These are phyloP conservation scores for Cataglyphis livida DNA, from an alignment of 2,888 invertebrate genomes.

Conservation along the genomic window DNA sequence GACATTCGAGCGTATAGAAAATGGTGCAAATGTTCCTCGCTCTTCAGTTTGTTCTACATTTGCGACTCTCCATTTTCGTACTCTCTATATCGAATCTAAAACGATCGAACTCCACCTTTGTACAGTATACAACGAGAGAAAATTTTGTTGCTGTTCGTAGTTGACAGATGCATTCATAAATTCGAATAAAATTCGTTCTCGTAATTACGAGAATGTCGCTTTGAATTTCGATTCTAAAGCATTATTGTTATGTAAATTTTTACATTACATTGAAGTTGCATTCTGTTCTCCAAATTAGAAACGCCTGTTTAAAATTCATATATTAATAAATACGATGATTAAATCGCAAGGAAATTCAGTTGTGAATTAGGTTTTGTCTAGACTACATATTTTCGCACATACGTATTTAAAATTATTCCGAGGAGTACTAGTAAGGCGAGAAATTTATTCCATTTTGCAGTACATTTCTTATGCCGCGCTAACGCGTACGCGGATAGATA, in stretches of 20 bases:
- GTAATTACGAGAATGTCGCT: neutral
- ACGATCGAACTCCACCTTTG: slow-evolving; percentile 24
- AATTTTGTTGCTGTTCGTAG: slow-evolving; percentile 54
- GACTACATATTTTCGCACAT: neutral
- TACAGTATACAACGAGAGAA: slow-evolving; percentile 35
- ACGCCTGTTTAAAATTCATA: neutral
- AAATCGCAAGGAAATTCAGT: neutral
- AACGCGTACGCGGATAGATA: neutral
- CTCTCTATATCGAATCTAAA: slow-evolving; percentile 50
- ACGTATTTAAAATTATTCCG: slow-evolving; percentile 14
- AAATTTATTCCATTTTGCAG: slow-evolving; percentile 19
- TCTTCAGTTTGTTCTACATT: slow-evolving; percentile 60
- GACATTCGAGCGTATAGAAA: slow-evolving; percentile 53
- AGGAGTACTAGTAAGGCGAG: neutral
- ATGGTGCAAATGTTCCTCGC: slow-evolving; percentile 58
- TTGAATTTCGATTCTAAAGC: neutral
- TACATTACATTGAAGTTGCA: neutral
- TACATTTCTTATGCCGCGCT: neutral
- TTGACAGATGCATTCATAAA: slow-evolving; percentile 30
- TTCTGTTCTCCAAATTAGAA: neutral
- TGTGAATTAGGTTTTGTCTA: neutral
- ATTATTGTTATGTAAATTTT: neutral
- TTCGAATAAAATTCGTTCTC: slow-evolving; percentile 9
- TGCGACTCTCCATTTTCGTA: slow-evolving; percentile 60
- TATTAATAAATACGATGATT: neutral